Base-by-base conservation (phyloP, 2,888 invertebrate genomes). In the Chaetoderma sp. region DNA sequence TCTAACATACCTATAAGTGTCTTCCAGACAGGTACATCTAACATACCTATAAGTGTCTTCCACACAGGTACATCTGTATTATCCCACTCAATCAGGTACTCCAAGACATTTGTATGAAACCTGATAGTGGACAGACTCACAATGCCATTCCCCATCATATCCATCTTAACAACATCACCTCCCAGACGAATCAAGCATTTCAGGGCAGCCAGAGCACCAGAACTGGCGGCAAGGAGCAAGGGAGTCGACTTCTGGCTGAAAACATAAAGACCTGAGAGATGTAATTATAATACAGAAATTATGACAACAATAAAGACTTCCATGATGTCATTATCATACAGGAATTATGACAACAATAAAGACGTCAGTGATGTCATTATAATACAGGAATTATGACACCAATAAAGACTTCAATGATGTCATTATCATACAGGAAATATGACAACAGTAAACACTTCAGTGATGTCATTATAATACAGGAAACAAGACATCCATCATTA, bases 51-150 rank as follows among this genome's bases (percentile, higher is more conserved):
- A 55, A 86, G 76, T 25, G 83, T 75, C 23, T 75, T 69, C 86
- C 86, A 86, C 6, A 86, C 86, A 5, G 78, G 79, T 1, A 84
- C 79, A 28, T 81, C 78, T 2, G 76, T 73, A 65, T 82, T 76
- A 50, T 81, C 73, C 76, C 81, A 78, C 54, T 81, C 74, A 42
- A 86, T 86, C 52, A 86, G 81, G 74, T 81, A 84, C 67, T 85
- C 83, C 32, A 86, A 72, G 4, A 86, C 72, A 65, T 86, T 85
- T 18, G 86, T 86, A 67, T 86, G 85, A 68, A 84, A 81, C 28
- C 82, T 67, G 52, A 85, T 67, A 1, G 85, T 83, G 2, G 86
- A 84, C 58, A 86, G 70, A 42, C 81, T 82, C 10, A 86, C 81
- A 55, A 86, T 77, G 33, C 81, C 81, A 69, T 86, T 81, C 6